Conservation (phyloP, 2,113 vertebrate genomes). For the Epinephelus fuscoguttatus region DNA sequence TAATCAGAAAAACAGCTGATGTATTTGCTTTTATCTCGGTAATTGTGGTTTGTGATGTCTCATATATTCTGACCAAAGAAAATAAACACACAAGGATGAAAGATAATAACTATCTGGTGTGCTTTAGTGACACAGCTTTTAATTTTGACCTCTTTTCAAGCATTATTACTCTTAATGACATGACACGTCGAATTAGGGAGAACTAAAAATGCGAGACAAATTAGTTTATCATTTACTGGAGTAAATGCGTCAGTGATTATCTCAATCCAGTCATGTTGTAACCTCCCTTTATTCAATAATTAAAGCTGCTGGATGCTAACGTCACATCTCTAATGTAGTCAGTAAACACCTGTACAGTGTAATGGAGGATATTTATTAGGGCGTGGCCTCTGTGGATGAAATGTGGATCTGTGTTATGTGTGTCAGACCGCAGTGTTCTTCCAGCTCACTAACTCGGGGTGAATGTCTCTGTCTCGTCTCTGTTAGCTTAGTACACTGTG, state of each 20-base stretch:
- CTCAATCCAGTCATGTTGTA: slow-evolving; percentile 24
- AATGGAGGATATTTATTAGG: slow-evolving; percentile 1
- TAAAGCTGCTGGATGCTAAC: slow-evolving; percentile 1
- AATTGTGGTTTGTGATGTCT: neutral
- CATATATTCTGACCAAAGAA: neutral
- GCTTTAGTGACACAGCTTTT: neutral
- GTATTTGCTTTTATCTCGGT: neutral
- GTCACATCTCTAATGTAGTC: slow-evolving; percentile 10
- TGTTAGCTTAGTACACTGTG: slow-evolving; percentile 72
- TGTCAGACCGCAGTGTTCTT: slow-evolving; percentile 50
- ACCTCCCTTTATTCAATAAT: slow-evolving; percentile 20
- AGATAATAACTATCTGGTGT: neutral
- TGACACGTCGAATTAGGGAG: neutral
- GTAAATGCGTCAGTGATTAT: slow-evolving; percentile 17
- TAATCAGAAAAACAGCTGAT: neutral
- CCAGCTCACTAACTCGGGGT: slow-evolving; percentile 62
- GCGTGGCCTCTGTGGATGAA: slow-evolving; percentile 6
- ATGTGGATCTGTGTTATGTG: slow-evolving; percentile 22
- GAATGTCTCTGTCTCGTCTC: slow-evolving; percentile 65
- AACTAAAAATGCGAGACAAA: neutral
- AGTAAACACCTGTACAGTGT: slow-evolving; percentile 30
- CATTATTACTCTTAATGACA: neutral
- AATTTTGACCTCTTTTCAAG: neutral
- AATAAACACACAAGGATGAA: neutral
- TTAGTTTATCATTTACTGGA: neutral